These are phyloP conservation scores for Drosophila miranda DNA, from an alignment of 1,140 invertebrate genomes.

Conservation along the genomic window DNA sequence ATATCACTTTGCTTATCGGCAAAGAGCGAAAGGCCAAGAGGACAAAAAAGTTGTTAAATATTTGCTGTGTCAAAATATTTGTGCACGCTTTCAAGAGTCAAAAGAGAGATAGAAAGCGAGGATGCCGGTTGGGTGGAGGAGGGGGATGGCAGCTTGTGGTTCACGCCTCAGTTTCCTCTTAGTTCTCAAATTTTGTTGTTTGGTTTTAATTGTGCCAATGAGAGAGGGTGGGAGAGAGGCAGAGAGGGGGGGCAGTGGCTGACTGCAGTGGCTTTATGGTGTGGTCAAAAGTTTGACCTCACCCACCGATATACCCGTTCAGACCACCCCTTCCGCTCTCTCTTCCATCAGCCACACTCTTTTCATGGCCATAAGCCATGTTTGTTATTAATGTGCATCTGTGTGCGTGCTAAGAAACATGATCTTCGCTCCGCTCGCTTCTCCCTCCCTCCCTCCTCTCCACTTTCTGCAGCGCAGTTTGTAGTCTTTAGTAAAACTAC, in stretches of 20 bases:
- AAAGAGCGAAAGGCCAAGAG: slow-evolving; percentile 60
- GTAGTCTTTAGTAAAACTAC: slow-evolving; percentile 67
- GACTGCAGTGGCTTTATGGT: slow-evolving; percentile 28
- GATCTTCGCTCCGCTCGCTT: slow-evolving; percentile 18
- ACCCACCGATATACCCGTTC: background rate
- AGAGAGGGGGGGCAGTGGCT: background rate
- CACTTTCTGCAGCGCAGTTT: background rate
- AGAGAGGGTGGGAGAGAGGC: background rate
- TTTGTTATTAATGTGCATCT: slow-evolving; percentile 65
- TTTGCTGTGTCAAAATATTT: slow-evolving; percentile 75
- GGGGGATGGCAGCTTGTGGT: background rate
- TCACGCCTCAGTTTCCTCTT: slow-evolving; percentile 38
- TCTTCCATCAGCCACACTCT: slow-evolving; percentile 12
- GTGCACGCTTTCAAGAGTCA: slow-evolving; percentile 52
- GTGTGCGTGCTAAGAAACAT: slow-evolving; percentile 55
- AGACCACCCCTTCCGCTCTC: background rate
- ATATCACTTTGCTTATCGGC: slow-evolving; percentile 41
- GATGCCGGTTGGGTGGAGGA: background rate
- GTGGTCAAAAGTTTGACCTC: slow-evolving; percentile 35
- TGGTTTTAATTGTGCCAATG: slow-evolving; percentile 69
- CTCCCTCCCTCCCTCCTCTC: too few relatives aligned
- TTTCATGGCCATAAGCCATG: slow-evolving; percentile 59
- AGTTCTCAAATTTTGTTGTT: slow-evolving; percentile 42
- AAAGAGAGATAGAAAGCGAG: background rate
- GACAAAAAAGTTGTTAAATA: slow-evolving; percentile 71